Percentiles rank a stretch among this genome's conserved stretches.
These are phyloP conservation scores for Silvanus unidentatus DNA, from an alignment of 2,888 invertebrate species.

Conservation along the genomic window DNA sequence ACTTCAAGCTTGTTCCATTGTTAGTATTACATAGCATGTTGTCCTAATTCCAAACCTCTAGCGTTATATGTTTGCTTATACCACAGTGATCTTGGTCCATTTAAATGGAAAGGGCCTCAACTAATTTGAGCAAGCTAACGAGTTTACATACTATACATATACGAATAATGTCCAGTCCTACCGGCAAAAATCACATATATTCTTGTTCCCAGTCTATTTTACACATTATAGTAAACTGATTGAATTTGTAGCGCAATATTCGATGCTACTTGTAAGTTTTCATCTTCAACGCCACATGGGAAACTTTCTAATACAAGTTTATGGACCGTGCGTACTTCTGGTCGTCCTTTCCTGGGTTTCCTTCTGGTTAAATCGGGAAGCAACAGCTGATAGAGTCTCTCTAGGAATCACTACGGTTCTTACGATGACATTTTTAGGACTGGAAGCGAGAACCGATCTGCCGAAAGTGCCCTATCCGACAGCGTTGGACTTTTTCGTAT, in stretches of 20 bases:
- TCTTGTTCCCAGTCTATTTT: no score
- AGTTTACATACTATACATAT: neutral
- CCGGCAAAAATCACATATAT: neutral
- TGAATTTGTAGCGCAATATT: slow-evolving; percentile 55
- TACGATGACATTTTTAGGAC: slow-evolving; percentile 77
- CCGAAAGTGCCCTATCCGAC: slow-evolving; percentile 83
- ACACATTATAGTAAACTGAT: no score
- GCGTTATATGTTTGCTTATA: neutral
- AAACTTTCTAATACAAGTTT: slow-evolving; percentile 82
- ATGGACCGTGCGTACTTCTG: slow-evolving; percentile 75
- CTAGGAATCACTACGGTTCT: slow-evolving; percentile 75
- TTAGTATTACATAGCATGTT: neutral
- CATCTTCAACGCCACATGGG: slow-evolving; percentile 77
- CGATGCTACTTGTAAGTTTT: slow-evolving; percentile 68
- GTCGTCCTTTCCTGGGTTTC: slow-evolving; percentile 86
- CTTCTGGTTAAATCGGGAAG: slow-evolving; percentile 79
- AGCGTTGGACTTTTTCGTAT: slow-evolving; percentile 79
- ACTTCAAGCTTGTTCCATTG: no score
- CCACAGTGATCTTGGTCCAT: neutral
- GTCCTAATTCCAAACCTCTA: neutral
- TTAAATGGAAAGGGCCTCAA: slow-evolving; percentile 8
- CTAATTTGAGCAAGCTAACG: slow-evolving; percentile 11
- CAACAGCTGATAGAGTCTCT: slow-evolving; percentile 75
- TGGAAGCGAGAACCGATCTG: slow-evolving; percentile 73
- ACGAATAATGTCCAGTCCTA: neutral